Evolutionary conservation across 2,888 invertebrate species (phyloP).

Genomic region (Strigamia maritima): DNA sequence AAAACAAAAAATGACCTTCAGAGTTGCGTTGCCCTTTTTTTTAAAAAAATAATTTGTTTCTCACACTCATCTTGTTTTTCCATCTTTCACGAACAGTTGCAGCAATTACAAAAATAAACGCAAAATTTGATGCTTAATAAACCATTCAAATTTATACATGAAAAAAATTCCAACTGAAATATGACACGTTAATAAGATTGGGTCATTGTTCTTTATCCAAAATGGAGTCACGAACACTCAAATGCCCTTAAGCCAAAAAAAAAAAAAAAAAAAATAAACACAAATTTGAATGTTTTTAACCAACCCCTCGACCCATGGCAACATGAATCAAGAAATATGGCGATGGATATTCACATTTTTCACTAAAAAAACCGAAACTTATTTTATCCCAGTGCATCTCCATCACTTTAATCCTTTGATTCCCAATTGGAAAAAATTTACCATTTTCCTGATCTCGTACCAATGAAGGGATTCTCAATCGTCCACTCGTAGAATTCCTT

Average conservation of each 20-base stretch:
- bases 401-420: background rate
- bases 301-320: background rate
- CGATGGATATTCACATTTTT: background rate
- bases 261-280: background rate
- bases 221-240: slow-evolving; percentile 6
- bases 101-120: background rate
- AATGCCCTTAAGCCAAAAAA: background rate
- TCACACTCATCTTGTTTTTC: background rate
- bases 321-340: slow-evolving; percentile 17
- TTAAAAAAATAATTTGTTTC: background rate
- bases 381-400: background rate
- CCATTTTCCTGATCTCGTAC: background rate
- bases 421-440: background rate
- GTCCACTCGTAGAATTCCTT: background rate
- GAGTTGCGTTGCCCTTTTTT: background rate
- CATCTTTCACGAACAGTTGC: background rate
- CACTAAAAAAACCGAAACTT: background rate
- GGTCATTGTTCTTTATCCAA: slow-evolving; percentile 21
- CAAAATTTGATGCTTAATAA: too few species aligned
- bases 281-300: background rate
- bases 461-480: background rate
- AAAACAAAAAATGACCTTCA: background rate
- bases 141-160: background rate
- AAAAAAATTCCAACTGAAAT: too few species aligned
- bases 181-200: background rate